These are phyloP conservation scores for Apamea sordens DNA, from an alignment of 2,888 invertebrate species.

Conservation along the genomic window DNA sequence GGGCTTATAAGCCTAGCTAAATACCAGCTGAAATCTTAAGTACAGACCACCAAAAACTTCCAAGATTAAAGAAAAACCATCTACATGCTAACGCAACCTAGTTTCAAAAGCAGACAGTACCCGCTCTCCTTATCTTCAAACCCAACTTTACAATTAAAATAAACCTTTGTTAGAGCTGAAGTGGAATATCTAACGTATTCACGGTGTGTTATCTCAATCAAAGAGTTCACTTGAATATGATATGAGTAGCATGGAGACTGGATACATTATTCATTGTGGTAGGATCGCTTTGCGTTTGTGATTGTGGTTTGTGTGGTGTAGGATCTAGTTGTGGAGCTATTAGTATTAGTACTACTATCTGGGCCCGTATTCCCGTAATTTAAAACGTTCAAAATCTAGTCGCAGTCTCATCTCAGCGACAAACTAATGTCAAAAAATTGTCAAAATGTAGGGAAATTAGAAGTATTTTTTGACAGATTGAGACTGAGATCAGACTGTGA, in stretches of 20 bases:
- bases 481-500: too few species aligned
- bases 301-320: constrained; percentile 11
- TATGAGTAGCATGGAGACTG: constrained; percentile 33
- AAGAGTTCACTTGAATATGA: constrained; percentile 50
- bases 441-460: too few species aligned
- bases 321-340: constrained; percentile 8
- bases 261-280: constrained; percentile 55
- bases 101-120: constrained; percentile 35
- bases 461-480: too few species aligned
- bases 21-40: neutral
- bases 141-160: constrained; percentile 58
- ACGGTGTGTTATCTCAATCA: constrained; percentile 52
- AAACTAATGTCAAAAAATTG: too few species aligned
- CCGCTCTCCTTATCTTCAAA: constrained; percentile 44
- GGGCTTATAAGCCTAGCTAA: neutral
- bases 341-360: neutral
- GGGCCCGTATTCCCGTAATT: too few species aligned
- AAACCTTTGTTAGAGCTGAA: constrained; percentile 47
- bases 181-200: constrained; percentile 52
- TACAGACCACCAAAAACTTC: constrained; percentile 35
- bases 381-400: too few species aligned
- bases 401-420: too few species aligned
- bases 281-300: constrained; percentile 25
- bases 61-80: constrained; percentile 40
- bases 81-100: constrained; percentile 44